A percentile compares a stretch with the other conserved stretches of the same genome.
Conservation (phyloP, 2,113 vertebrate species). For the Syngnathus scovelli region DNA sequence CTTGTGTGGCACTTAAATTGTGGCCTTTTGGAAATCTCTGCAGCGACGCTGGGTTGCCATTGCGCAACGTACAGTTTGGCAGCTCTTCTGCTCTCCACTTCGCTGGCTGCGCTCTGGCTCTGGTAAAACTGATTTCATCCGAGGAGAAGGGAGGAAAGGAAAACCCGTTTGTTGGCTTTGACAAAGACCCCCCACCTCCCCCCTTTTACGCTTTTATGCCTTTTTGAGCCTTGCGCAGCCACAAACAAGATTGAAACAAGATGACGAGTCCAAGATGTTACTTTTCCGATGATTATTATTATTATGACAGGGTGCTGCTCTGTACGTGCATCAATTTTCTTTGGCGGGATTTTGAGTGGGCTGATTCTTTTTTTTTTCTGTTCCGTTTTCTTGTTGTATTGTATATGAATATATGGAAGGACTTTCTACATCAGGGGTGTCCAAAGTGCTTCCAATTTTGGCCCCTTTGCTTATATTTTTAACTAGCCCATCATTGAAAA, state of each 20-base stretch:
- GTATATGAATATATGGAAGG: constrained; percentile 26
- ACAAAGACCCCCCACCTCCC: constrained; percentile 23
- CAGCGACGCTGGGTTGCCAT: constrained; percentile 87
- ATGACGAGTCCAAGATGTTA: constrained; percentile 55
- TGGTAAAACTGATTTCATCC: constrained; percentile 75
- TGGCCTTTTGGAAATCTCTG: constrained; percentile 38
- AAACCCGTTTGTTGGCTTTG: background rate
- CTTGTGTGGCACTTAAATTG: constrained; percentile 14
- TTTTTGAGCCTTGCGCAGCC: constrained; percentile 70
- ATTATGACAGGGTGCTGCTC: constrained; percentile 68
- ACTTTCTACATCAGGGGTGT: background rate
- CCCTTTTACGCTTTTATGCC: constrained; percentile 63
- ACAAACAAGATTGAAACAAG: constrained; percentile 57
- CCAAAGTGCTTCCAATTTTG: background rate
- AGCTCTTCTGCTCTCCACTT: constrained; percentile 79
- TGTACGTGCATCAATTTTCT: constrained; percentile 59
- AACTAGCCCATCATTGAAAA: background rate
- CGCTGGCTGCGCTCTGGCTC: constrained; percentile 84
- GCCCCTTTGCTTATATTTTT: too few species aligned
- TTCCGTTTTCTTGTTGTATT: constrained; percentile 24
- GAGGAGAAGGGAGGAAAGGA: constrained; percentile 46
- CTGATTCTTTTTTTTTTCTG: constrained; percentile 32
- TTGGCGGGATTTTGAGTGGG: constrained; percentile 38
- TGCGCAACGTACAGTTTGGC: constrained; percentile 81
- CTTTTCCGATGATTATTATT: constrained; percentile 42